Percentiles rank a stretch among this genome's conserved stretches.
phyloP scores from a whole-genome alignment of 92 coral and sea anemone genomes.

The Epizoanthus scotinus region DNA sequence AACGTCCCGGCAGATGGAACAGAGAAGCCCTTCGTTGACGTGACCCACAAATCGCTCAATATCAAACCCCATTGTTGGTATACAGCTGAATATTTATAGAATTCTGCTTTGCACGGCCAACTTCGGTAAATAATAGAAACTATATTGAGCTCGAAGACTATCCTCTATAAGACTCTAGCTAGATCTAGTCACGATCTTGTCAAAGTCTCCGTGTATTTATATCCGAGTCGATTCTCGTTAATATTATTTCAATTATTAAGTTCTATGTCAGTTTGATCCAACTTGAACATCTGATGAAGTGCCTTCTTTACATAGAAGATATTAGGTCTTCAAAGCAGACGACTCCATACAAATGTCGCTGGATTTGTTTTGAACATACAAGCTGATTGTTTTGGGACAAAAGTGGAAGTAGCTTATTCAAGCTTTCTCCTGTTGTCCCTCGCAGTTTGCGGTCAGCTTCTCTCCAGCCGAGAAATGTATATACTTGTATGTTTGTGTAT shows the following conservation, averaged over 20 bases:
- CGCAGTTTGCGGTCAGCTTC: conserved; percentile 34
- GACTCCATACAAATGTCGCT: too few species aligned
- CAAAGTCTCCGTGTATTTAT: too few species aligned
- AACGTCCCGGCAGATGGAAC: conserved; percentile 84
- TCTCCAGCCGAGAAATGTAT: conserved; percentile 2
- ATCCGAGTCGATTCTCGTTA: too few species aligned
- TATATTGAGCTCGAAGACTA: neutral
- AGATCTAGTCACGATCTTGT: too few species aligned
- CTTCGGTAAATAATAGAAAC: neutral
- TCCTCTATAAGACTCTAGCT: neutral
- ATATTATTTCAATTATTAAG: too few species aligned
- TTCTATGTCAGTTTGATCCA: too few species aligned
- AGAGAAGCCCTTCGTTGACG: conserved; percentile 85
- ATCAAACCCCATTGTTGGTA: conserved; percentile 78
- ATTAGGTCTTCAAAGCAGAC: too few species aligned
- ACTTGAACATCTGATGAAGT: too few species aligned
- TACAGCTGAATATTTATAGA: neutral
- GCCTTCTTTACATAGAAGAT: too few species aligned
- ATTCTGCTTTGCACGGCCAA: neutral
- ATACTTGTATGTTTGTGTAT: neutral
- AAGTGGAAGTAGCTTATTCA: neutral
- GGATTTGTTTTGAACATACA: too few species aligned
- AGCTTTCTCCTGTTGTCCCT: conserved; percentile 3
- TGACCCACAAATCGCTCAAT: conserved; percentile 80
- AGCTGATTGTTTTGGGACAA: conserved; percentile 7